Evolutionary conservation across 2,888 invertebrate genomes (phyloP), one percentile per base, ranked within the genome.

Genomic region (Chaitophorus viminalis): DNA sequence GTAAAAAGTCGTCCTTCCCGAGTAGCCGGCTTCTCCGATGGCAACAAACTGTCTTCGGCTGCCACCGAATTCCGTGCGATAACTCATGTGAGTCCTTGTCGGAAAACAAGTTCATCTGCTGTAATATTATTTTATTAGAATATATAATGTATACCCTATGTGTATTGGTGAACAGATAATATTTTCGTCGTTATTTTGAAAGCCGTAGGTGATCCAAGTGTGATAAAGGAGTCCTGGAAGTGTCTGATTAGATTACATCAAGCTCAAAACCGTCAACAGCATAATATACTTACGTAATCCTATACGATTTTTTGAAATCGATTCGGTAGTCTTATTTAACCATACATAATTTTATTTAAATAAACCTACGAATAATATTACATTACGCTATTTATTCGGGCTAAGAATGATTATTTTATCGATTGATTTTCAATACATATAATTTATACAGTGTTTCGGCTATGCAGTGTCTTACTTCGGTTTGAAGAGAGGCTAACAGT

Each of bases 21-120:
- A 60, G n/a, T n/a, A n/a, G 25, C 29, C 68, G n/a, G 25, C 11
- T 68, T 68, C 60, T 68, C 29, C 68, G 31, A 31, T 29, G 70
- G 29, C 29, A 8, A 14, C 29, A 70, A 29, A n/a, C 29, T 31
- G 70, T 70, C 29, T 29, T 11, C 31, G 68, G 68, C 1, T 29
- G 68, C 68, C 68, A 29, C n/a, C 68, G 68, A 11, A 68, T 68
- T 68, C 68, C 68, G 68, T 29, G 68, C n/a, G 68, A 68, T 68
- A 68, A 68, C 29, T 68, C 68, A 68, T 25, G 68, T 29, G 68
- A 29, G 29, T 29, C 68, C 11, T 29, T 11, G 11, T 29, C 68
- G 68, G 25, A 29, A 68, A 68, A 68, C 68, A n/a, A 68, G 68
- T 68, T 11, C 29, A 3, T 68, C 68, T n/a, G 29, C 11, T 68